These are phyloP conservation scores for Neotoxoptera formosana DNA, from an alignment of 1,140 invertebrate species.

Conservation along the genomic window DNA sequence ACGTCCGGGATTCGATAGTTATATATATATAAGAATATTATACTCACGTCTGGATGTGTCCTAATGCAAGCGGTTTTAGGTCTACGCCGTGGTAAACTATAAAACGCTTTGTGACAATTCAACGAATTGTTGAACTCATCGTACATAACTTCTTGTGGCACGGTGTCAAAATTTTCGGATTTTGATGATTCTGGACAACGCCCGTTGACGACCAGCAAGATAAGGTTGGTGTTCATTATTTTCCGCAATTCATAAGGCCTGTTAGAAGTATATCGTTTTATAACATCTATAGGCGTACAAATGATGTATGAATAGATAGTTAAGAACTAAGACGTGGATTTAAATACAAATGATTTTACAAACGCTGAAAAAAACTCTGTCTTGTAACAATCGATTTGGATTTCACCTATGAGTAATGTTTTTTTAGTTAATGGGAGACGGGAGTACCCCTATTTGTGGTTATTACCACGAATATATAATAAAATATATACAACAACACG, in stretches of 20 bases:
- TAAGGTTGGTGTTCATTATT: slow-evolving; percentile 83
- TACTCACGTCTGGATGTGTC: slow-evolving; percentile 64
- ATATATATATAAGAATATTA: background rate
- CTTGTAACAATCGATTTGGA: too few relatives aligned
- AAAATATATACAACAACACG: too few relatives aligned
- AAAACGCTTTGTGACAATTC: slow-evolving; percentile 62
- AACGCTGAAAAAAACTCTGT: too few relatives aligned
- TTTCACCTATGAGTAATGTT: too few relatives aligned
- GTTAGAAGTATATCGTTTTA: slow-evolving; percentile 59
- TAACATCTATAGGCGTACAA: background rate
- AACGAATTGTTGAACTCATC: slow-evolving; percentile 59
- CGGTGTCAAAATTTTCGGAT: slow-evolving; percentile 60
- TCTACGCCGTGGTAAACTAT: slow-evolving; percentile 64
- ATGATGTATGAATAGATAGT: background rate
- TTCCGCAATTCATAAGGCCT: slow-evolving; percentile 84
- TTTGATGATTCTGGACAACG: slow-evolving; percentile 65
- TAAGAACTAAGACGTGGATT: background rate
- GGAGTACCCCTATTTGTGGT: too few relatives aligned
- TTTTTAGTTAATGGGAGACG: too few relatives aligned
- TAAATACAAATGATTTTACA: background rate
- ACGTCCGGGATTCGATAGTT: too few relatives aligned
- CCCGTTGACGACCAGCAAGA: slow-evolving; percentile 81
- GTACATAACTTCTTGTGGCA: slow-evolving; percentile 63
- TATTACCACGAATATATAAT: too few relatives aligned
- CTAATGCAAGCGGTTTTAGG: slow-evolving; percentile 63